These are phyloP conservation scores for Cichlasoma orientale DNA, from an alignment of 2,797 vertebrate species.

Conservation along the genomic window DNA sequence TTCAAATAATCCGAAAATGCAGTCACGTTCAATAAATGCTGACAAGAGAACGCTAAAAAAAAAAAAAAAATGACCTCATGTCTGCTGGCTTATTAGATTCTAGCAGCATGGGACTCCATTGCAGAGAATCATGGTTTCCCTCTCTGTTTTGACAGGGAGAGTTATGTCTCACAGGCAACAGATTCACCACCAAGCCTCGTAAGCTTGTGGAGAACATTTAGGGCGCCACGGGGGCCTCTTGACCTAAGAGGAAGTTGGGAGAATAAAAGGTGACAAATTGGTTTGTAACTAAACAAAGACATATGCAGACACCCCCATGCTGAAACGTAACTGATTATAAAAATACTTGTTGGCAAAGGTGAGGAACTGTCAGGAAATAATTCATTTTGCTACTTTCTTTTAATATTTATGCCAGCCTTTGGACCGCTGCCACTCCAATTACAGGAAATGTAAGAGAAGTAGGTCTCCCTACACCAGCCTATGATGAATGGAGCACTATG, in stretches of 20 bases:
- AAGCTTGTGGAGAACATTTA: slow-evolving; percentile 70
- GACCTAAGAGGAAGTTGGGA: slow-evolving; percentile 70
- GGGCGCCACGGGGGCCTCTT: slow-evolving; percentile 73
- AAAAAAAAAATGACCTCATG: slow-evolving; percentile 48
- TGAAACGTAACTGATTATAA: slow-evolving; percentile 59
- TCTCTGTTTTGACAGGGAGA: slow-evolving; percentile 71
- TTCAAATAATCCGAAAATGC: slow-evolving; percentile 31
- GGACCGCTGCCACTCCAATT: slow-evolving; percentile 87
- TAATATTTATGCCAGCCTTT: slow-evolving; percentile 88
- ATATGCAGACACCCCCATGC: slow-evolving; percentile 39
- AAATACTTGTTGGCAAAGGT: slow-evolving; percentile 42
- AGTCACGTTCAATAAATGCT: slow-evolving; percentile 41
- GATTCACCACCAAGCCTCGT: slow-evolving; percentile 72
- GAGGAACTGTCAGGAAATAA: slow-evolving; percentile 86
- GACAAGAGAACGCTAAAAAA: slow-evolving; percentile 32
- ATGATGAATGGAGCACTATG: slow-evolving; percentile 98
- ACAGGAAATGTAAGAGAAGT: slow-evolving; percentile 88
- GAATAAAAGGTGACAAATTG: slow-evolving; percentile 75
- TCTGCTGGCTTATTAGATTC: slow-evolving; percentile 42
- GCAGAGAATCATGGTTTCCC: slow-evolving; percentile 62
- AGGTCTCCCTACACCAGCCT: slow-evolving; percentile 83
- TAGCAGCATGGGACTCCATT: slow-evolving; percentile 44
- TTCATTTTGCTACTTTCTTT: slow-evolving; percentile 80
- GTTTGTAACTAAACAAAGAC: slow-evolving; percentile 73
- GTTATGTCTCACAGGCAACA: slow-evolving; percentile 73